Base-by-base conservation (phyloP, 1,140 invertebrate species). In the Ceratosolen fusciceps region DNA sequence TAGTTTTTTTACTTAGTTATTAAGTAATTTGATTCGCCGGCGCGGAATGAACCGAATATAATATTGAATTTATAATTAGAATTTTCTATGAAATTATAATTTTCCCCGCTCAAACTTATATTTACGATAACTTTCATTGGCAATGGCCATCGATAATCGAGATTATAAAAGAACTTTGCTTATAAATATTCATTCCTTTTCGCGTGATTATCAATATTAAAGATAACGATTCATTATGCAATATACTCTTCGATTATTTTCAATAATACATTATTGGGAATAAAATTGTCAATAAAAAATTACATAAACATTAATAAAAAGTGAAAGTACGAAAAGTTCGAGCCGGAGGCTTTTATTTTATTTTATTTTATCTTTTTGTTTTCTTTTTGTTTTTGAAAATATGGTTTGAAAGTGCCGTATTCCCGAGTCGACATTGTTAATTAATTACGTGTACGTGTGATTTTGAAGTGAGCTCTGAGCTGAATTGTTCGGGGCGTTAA, bases 111-210 rank as follows among this genome's bases (percentile, higher is more conserved):
- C 26, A 31, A 26, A 26, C 1, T 29, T 29, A 14, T 60, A 21
- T 29, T 10, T 0, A 29, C 31, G 12, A n/a, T 29, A 29, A 9
- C 2, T 60, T 29, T 29, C 31, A 26, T 60, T 60, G 7, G 16
- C 31, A 26, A n/a, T 29, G 8, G 9, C 26, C 26, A 60, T 14
- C 8, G 8, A 1, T 56, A 24, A 62, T 19, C 29, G 34, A 62
- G 14, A 34, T 58, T 58, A 62, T 16, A 31, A 62, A 62, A 62
- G 9, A 19, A 34, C 10, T 34, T 62, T 3, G n/a, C 34, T 37
- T 9, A 65, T n/a, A 65, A 65, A 65, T 37, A 21, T 65, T 37
- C 34, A 65, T 65, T 65, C 34, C 19, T 9, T n/a, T 65, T 60
- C 4, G 21, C 1, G 21, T 1, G 37, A 7, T 65, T 65, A 65